Evolutionary conservation across 2,113 vertebrate genomes (phyloP).

Genomic region (Rhagologus leucostigma): DNA sequence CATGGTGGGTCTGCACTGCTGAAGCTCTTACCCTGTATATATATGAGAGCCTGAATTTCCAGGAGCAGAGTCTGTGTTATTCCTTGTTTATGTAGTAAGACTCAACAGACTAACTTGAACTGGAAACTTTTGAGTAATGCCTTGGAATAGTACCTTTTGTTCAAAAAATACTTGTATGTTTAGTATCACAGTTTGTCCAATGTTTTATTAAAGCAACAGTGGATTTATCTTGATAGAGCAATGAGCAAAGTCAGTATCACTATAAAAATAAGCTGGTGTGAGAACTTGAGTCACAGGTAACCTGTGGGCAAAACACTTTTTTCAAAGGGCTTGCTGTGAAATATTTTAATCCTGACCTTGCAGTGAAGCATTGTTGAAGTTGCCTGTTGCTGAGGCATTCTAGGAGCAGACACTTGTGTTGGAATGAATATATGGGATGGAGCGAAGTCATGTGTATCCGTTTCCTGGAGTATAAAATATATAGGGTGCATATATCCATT

Average conservation of each 20-base stretch:
- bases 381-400: neutral
- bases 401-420: neutral
- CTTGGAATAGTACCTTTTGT: neutral
- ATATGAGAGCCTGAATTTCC: neutral
- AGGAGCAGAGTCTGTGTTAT: neutral
- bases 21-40: neutral
- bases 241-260: neutral
- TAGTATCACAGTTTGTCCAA: neutral
- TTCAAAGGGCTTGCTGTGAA: neutral
- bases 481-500: neutral
- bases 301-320: neutral
- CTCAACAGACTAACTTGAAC: neutral
- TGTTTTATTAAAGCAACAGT: neutral
- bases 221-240: neutral
- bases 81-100: neutral
- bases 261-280: neutral
- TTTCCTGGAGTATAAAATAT: neutral
- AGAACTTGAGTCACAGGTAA: neutral
- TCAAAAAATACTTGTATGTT: neutral
- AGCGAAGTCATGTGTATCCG: accelerated
- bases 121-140: neutral
- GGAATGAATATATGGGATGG: neutral
- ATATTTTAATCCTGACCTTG: neutral
- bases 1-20: neutral
- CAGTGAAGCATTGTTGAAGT: neutral